Percentiles rank a stretch among this genome's conserved stretches.
These are phyloP conservation scores for Coluber constrictor DNA, from an alignment of 2,797 vertebrate species.

Conservation along the genomic window DNA sequence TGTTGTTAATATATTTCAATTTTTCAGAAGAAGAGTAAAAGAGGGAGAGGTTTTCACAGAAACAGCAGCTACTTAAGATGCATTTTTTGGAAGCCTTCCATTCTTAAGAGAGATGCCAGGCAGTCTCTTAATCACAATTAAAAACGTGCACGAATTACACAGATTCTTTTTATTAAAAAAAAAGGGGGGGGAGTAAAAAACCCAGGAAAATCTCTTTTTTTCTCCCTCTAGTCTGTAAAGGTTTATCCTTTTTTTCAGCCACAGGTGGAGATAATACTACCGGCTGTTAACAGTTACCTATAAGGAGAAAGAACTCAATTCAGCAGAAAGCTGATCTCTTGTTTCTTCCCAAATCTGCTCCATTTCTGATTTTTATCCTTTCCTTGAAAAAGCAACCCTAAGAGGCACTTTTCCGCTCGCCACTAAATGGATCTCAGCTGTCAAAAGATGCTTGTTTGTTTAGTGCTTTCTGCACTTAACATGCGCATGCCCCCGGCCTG, in stretches of 20 bases:
- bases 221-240: not conserved
- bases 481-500: not conserved
- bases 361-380: slow-evolving; percentile 3
- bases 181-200: not conserved
- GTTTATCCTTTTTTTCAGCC: slow-evolving; percentile 18
- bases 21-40: not conserved
- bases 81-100: not conserved
- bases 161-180: not conserved
- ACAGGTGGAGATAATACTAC: not conserved
- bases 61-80: not conserved
- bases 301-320: slow-evolving; percentile 1
- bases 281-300: slow-evolving; percentile 6
- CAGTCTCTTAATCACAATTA: slow-evolving; percentile 37
- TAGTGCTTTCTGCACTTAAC: not conserved
- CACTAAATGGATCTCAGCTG: not conserved
- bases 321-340: not conserved
- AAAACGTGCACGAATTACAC: not conserved
- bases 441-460: not conserved
- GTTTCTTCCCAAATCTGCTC: not conserved
- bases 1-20: not conserved
- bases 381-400: not conserved
- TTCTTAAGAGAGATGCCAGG: slow-evolving; percentile 25
- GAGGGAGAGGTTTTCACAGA: not conserved
- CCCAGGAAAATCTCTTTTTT: slow-evolving; percentile 22
- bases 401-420: not conserved